A percentile compares a stretch with the other conserved stretches of the same genome.
These are phyloP conservation scores for Anarrhichthys ocellatus DNA, from an alignment of 2,113 vertebrate species.

Conservation along the genomic window DNA sequence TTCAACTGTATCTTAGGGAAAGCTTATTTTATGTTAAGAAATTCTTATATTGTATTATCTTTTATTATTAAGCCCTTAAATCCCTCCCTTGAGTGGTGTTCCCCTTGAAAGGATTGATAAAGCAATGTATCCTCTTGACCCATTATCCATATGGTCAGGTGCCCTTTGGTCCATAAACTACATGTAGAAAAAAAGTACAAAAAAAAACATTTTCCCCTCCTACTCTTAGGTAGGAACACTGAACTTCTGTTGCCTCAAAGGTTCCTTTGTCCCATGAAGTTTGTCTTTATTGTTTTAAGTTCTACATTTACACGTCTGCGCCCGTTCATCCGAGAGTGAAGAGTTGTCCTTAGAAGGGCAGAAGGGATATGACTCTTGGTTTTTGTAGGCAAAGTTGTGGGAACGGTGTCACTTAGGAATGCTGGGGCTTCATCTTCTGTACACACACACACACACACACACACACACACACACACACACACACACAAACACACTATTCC, in stretches of 20 bases:
- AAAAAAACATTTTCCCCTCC: slow-evolving; percentile 33
- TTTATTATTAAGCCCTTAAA: slow-evolving; percentile 12
- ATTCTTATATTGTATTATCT: slow-evolving; percentile 6
- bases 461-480: slow-evolving; percentile 21
- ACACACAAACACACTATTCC: slow-evolving; percentile 23
- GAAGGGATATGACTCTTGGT: slow-evolving; percentile 56
- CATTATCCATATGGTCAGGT: slow-evolving; percentile 32
- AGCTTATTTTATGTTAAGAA: background rate
- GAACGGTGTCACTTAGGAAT: slow-evolving; percentile 67
- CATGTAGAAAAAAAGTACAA: slow-evolving; percentile 33
- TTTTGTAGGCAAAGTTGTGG: slow-evolving; percentile 53
- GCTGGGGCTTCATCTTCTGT: slow-evolving; percentile 26
- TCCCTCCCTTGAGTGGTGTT: slow-evolving; percentile 4
- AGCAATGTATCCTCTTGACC: slow-evolving; percentile 12
- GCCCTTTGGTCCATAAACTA: slow-evolving; percentile 35
- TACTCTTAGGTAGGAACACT: slow-evolving; percentile 36
- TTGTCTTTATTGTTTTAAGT: slow-evolving; percentile 73
- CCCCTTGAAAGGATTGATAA: background rate
- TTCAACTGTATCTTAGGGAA: slow-evolving; percentile 4
- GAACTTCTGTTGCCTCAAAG: slow-evolving; percentile 51
- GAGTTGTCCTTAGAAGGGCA: slow-evolving; percentile 65
- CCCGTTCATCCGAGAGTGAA: slow-evolving; percentile 30
- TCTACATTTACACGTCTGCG: slow-evolving; percentile 70
- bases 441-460: slow-evolving; percentile 33
- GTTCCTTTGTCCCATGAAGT: slow-evolving; percentile 61